Evolutionary conservation across 1,140 invertebrate species (phyloP), one percentile per base, ranked within the genome.

Genomic region (Drosophila suzukii): DNA sequence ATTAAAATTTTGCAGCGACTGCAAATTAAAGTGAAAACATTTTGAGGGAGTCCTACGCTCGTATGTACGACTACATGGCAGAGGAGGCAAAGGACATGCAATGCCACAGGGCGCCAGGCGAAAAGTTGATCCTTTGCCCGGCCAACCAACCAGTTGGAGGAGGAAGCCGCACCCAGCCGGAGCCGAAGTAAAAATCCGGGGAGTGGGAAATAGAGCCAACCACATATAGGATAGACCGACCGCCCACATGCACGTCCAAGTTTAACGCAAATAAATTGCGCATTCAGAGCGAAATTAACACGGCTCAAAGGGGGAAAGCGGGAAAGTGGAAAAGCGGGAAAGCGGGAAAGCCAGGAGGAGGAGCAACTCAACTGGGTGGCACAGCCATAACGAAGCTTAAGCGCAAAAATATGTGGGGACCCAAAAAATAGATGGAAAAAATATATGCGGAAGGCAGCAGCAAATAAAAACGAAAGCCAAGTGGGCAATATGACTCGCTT

Each of bases 181-280:
- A 56, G 34, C 30, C 36, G 13, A 17, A 41, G 36, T 50, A 11
- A 8, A 50, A 51, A 12, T 41, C 41, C 65, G 56, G 49, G 71
- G 36, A 55, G 41, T 47, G 32, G 55, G 39, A 34, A 5, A 15
- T 17, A 51, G 49, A 34, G 10, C 13, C 24, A n/a, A 17, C 30
- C 49, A 49, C 49, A 51, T 15, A 34, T 34, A 34, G 49, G 49
- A 68, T 24, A 20, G 49, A 32, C 58, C 39, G 11, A 50, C 44
- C 56, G 34, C 36, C 41, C 67, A 54, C 71, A 75, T 61, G 65
- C 62, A 66, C 70, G 56, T 67, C 44, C 66, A 89, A 88, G 80
- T 83, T 89, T 80, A 88, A 88, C 80, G 84, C 80, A 88, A 88
- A 89, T 88, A 88, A 88, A 88, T 88, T 88, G 83, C 83, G 65